Percentiles rank a stretch among this genome's conserved stretches.
Conservation (phyloP, 2,113 vertebrate genomes). For the Pseudorhombus dupliciocellatus region DNA sequence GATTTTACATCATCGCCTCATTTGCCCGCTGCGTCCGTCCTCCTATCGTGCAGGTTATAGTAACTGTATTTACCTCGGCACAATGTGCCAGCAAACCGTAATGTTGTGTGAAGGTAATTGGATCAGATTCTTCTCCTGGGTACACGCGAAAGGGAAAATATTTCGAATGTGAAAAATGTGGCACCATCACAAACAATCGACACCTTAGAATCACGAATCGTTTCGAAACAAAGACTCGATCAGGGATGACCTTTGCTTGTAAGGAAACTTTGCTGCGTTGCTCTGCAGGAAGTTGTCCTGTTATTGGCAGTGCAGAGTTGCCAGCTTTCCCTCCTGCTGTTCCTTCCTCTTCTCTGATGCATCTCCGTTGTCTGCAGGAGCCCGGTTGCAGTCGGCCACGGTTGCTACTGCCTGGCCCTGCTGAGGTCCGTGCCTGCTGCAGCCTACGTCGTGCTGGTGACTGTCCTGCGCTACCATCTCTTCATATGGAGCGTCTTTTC, state of each 20-base stretch:
- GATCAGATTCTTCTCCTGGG: constrained; percentile 42
- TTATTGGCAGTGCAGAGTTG: not conserved
- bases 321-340: constrained; percentile 13
- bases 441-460: constrained; percentile 88
- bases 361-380: constrained; percentile 75
- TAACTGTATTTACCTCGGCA: constrained; percentile 50
- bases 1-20: constrained; percentile 45
- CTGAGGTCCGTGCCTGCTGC: constrained; percentile 86
- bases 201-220: not conserved
- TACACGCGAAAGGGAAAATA: constrained; percentile 21
- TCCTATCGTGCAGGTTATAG: constrained; percentile 35
- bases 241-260: constrained; percentile 20
- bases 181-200: constrained; percentile 19
- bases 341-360: constrained; percentile 29
- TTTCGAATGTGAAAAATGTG: constrained; percentile 14
- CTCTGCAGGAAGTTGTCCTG: constrained; percentile 2
- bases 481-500: constrained; percentile 99
- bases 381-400: constrained; percentile 83
- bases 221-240: constrained; percentile 13
- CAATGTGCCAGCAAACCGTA: constrained; percentile 37
- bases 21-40: constrained; percentile 30
- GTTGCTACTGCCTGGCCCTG: constrained; percentile 91
- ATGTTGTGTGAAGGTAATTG: constrained; percentile 55
- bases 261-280: not conserved
- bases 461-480: constrained; percentile 92